phyloP scores from a whole-genome alignment of 2,888 invertebrate species.

The Macroteleia sp. region DNA sequence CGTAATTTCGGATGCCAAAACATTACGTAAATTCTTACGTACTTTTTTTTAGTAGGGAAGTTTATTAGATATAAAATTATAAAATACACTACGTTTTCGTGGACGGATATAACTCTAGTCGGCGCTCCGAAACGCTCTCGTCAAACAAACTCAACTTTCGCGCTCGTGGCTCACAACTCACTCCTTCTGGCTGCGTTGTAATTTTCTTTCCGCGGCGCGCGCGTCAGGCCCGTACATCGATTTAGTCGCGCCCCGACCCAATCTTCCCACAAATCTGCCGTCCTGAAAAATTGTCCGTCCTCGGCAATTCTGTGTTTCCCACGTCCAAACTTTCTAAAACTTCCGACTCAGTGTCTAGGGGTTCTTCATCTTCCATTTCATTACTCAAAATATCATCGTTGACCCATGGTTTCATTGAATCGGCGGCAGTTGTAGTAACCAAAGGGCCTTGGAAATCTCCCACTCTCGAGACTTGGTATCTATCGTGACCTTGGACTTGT shows the following conservation, averaged over 20 bases:
- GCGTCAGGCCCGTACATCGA: background rate
- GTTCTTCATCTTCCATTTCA: background rate
- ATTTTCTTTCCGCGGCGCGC: background rate
- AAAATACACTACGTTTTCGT: too few relatives aligned
- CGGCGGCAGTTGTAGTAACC: background rate
- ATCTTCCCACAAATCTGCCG: constrained; percentile 9
- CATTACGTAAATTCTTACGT: too few relatives aligned
- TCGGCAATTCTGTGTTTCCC: background rate
- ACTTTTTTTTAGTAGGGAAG: too few relatives aligned
- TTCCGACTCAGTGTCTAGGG: background rate
- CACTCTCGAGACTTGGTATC: background rate
- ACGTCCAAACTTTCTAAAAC: background rate
- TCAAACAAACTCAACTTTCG: background rate
- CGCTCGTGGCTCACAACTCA: background rate
- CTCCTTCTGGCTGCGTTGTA: background rate
- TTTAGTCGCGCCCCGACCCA: background rate
- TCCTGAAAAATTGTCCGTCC: constrained; percentile 11
- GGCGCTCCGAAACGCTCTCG: too few relatives aligned
- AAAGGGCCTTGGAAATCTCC: background rate
- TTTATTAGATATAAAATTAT: too few relatives aligned
- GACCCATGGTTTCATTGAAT: constrained; percentile 5
- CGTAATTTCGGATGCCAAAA: too few relatives aligned
- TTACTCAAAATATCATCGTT: background rate
- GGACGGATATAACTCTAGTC: too few relatives aligned
- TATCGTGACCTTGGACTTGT: background rate